Evolutionary conservation across 2,888 invertebrate species (phyloP).

Genomic region (Helobdella robusta): DNA sequence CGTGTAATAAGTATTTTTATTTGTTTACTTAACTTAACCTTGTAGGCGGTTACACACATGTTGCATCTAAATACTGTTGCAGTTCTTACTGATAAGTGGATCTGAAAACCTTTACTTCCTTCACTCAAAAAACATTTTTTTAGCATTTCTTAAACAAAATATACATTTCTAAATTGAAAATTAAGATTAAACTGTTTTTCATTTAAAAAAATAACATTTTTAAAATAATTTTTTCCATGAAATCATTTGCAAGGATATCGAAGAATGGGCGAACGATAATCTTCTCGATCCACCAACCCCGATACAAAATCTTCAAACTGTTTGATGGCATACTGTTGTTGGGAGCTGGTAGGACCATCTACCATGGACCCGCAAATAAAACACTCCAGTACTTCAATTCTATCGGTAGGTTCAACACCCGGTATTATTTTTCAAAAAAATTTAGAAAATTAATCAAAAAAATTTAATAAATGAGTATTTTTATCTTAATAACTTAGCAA

Average conservation of each 20-base stretch:
- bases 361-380: constrained; percentile 42
- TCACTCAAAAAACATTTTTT: no score
- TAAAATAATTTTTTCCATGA: no score
- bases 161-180: neutral
- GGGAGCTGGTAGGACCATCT: constrained; percentile 41
- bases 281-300: constrained; percentile 49
- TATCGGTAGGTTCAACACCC: constrained; percentile 38
- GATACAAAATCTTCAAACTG: constrained; percentile 46
- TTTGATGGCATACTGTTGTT: constrained; percentile 45
- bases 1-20: no score
- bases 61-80: no score
- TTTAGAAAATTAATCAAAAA: neutral
- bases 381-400: constrained; percentile 41
- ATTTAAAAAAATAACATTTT: neutral
- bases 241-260: constrained; percentile 35
- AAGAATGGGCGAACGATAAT: constrained; percentile 44
- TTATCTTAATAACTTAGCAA: no score
- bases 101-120: no score
- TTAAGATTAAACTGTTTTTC: neutral
- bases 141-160: no score
- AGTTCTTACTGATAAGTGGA: no score
- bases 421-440: neutral
- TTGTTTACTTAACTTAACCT: no score
- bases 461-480: neutral
- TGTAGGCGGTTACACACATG: no score